Evolutionary conservation across 2,113 vertebrate genomes (phyloP).

Genomic region (Clarias macrocephalus): DNA sequence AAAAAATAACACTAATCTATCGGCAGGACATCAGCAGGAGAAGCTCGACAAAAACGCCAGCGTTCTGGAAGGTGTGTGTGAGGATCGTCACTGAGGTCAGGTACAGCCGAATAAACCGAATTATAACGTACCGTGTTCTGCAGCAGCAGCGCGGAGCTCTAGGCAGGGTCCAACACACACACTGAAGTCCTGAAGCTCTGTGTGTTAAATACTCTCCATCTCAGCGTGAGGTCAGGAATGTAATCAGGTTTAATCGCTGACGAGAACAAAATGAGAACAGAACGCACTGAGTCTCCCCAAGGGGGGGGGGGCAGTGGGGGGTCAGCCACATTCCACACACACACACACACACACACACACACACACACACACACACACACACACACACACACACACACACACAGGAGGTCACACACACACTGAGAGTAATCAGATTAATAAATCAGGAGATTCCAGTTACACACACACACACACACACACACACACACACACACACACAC

Average conservation of each 20-base stretch:
- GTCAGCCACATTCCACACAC: background rate
- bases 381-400: constrained; percentile 28
- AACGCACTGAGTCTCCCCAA: background rate
- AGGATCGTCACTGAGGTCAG: background rate
- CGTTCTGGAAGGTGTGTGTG: background rate
- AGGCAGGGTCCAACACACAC: background rate
- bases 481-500: background rate
- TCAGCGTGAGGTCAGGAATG: background rate
- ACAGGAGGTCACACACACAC: background rate
- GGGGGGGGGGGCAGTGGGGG: background rate
- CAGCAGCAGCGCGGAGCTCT: background rate
- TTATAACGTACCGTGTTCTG: background rate
- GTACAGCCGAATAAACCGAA: background rate
- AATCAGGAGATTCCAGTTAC: background rate
- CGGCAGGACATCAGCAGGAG: background rate
- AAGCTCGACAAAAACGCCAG: background rate
- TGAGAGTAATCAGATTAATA: background rate
- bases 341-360: background rate
- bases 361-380: background rate
- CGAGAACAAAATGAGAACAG: background rate
- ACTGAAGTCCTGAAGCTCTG: background rate
- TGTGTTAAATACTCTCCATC: constrained; percentile 19
- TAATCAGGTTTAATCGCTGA: background rate
- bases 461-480: background rate
- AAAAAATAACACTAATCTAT: background rate